A percentile compares a stretch with the other conserved stretches of the same genome.
Conservation (phyloP, 2,888 invertebrate genomes). For the Deilephila porcellus region DNA sequence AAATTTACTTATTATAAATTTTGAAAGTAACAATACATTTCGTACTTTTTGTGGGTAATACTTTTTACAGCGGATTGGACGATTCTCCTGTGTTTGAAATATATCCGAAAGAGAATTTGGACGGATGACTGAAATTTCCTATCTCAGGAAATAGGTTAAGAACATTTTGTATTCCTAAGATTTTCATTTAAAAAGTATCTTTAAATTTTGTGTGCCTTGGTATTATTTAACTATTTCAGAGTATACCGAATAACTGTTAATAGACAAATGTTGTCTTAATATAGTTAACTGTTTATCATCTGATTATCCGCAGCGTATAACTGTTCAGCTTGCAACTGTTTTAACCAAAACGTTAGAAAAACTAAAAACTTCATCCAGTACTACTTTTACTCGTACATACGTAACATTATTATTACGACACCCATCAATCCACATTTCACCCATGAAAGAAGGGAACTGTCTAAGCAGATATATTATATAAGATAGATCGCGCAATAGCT, state of each 20-base stretch:
- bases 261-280: too few relatives aligned
- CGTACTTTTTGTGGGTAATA: conserved; percentile 45
- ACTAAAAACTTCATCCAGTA: too few relatives aligned
- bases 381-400: too few relatives aligned
- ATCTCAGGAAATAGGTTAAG: neutral
- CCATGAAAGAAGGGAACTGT: neutral
- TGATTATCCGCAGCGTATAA: too few relatives aligned
- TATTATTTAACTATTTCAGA: too few relatives aligned
- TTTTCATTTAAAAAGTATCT: neutral
- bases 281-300: too few relatives aligned
- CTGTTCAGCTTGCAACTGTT: too few relatives aligned
- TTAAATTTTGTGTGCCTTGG: neutral
- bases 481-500: too few relatives aligned
- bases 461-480: too few relatives aligned
- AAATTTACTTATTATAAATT: neutral
- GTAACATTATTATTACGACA: neutral
- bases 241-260: too few relatives aligned
- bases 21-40: conserved; percentile 34
- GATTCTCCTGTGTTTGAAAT: conserved; percentile 51
- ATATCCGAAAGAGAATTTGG: conserved; percentile 46
- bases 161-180: conserved; percentile 6
- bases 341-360: too few relatives aligned
- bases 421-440: neutral
- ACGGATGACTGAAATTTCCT: conserved; percentile 34
- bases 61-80: conserved; percentile 48